These are phyloP conservation scores for Pelodiscus sinensis DNA, from an alignment of 2,113 vertebrate genomes.

Conservation along the genomic window DNA sequence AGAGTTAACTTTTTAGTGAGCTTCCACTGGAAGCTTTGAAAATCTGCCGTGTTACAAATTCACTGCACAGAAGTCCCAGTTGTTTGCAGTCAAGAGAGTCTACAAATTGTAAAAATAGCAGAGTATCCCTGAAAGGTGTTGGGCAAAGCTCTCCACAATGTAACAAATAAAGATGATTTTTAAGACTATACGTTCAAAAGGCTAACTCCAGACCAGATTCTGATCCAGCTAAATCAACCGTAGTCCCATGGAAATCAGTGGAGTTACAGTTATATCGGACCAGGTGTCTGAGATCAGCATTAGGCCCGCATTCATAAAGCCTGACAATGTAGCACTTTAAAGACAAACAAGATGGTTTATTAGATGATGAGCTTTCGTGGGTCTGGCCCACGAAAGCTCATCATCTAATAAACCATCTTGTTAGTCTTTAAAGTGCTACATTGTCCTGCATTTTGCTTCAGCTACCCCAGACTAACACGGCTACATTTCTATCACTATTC, in stretches of 20 bases:
- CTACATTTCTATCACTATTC: no score
- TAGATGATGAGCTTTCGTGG: no score
- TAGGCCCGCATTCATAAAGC: not conserved
- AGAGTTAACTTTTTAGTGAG: rapidly evolving
- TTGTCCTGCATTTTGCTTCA: no score
- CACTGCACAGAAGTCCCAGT: not conserved
- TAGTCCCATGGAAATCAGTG: rapidly evolving
- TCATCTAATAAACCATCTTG: no score
- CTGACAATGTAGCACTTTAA: no score
- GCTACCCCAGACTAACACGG: no score
- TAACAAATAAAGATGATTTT: not conserved
- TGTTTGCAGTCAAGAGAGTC: constrained; percentile 38
- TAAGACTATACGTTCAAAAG: not conserved
- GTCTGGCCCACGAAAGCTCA: no score
- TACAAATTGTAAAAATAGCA: constrained; percentile 31
- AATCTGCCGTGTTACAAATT: constrained; percentile 4
- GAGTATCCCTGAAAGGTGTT: constrained; percentile 29
- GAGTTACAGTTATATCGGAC: no score
- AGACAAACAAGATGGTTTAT: no score
- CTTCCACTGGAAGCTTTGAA: not conserved
- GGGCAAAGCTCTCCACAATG: constrained; percentile 3
- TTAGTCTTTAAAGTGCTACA: no score
- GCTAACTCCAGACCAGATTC: not conserved
- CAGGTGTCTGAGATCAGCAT: not conserved
- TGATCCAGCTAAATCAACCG: rapidly evolving